Base-by-base conservation (phyloP, 2,888 invertebrate species). In the Mesoligia furuncula region DNA sequence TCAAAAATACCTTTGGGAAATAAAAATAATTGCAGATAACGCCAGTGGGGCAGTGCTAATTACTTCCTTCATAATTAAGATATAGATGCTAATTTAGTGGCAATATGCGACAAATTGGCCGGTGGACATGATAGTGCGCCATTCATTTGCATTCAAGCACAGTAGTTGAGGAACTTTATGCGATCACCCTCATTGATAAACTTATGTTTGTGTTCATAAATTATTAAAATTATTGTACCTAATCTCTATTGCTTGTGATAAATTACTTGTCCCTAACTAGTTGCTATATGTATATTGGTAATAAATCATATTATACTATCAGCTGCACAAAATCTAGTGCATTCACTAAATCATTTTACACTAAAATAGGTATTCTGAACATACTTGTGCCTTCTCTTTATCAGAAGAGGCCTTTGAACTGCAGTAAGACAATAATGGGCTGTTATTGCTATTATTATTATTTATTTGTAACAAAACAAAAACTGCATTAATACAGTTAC, bases 91-190 rank as follows among this genome's bases (percentile, higher is more conserved):
- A 86, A 84, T 87, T 80, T 71, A 67, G 5, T 45, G 27, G 42
- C 31, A 77, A 67, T 66, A 67, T 66, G 31, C 39, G 85, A 85
- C 81, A 87, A 85, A 88, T 87, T 85, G 70, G 51, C 36, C 42
- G 39, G 39, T 68, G 62, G 62, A 78, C 45, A 73, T 65, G 79
- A 74, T 73, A 85, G 72, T 70, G 39, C 4, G 51, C 45, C 48
- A 65, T 77, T 81, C 67, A 84, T 84, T 81, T 61, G 51, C 24
- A 79, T 84, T 86, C 69, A 77, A 73, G 59, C 42, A 36, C 8
- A 59, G 71, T 48, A 73, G 54, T 77, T 45, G 68, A 59, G 69
- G 69, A 59, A 54, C 24, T 79, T 75, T 79, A 79, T 81, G 74
- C n/a, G 75, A 84, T 77, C 71, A 75, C 62, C 36, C 39, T 75